Evolutionary conservation across 2,113 vertebrate genomes (phyloP), one percentile per base, ranked within the genome.

Genomic region (Myrmecophaga tridactyla): DNA sequence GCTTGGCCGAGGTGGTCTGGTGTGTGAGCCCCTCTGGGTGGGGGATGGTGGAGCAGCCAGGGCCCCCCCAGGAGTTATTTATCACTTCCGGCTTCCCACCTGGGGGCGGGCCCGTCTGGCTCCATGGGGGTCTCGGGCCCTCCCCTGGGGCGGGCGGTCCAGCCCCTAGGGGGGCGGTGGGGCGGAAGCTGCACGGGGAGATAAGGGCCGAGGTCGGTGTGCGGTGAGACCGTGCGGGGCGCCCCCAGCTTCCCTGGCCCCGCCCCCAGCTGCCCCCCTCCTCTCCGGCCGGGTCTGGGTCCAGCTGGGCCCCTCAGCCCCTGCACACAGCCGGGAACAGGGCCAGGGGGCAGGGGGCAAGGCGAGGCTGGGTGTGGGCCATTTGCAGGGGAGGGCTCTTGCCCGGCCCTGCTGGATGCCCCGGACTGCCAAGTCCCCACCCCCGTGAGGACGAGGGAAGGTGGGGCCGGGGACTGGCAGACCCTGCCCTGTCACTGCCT

Each of bases 111-210:
- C 83, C 75, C 84, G 80, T 85, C 58, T 83, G 73, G 95, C 95
- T 81, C 34, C 3, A 65, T 85, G 85, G 89, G 89, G 92, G 25
- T 73, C 39, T 11, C 48, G 4, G 81, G 73, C 21, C 82, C 95
- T 94, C 95, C 95, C 95, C 93, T 46, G 60, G 93, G 82, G 92
- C 85, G 20, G 91, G 39, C 29, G 81, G 69, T 34, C 69, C 27
- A 11, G 73, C 58, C 72, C 82, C 96, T 43, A n/a, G 11, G 92
- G 75, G 34, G 89, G 92, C 77, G 76, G 90, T 17, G 94, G 69
- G 92, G 83, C 96, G 97, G 97, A 97, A 97, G 92, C 97, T 97
- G 97, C 97, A 48, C 0, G 92, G n/a, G 85, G 86, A 87, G 97
- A 97, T 97, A 97, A 97, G 97, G 82, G 69, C 90, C 34, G 75